These are phyloP conservation scores for Neoitamus cyanurus DNA, from an alignment of 2,888 invertebrate species.

Conservation along the genomic window DNA sequence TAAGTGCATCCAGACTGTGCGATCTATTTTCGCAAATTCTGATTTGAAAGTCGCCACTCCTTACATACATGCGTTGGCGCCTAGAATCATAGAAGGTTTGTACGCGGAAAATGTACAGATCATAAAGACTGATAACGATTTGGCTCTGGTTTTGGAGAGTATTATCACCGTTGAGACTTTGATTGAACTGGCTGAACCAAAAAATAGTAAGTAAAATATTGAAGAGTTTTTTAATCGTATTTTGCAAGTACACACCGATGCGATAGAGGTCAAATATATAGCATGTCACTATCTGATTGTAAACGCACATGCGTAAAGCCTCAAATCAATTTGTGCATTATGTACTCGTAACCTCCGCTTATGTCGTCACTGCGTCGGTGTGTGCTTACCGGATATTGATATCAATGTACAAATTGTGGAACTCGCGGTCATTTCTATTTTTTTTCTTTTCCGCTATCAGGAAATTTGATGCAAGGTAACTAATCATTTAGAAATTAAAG, in stretches of 20 bases:
- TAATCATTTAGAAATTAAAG: neutral
- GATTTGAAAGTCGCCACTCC: constrained; percentile 78
- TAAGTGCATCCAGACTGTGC: constrained; percentile 82
- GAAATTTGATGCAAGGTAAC: constrained; percentile 74
- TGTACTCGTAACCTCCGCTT: no score
- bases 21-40: constrained; percentile 79
- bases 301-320: no score
- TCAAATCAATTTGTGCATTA: no score
- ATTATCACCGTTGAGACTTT: constrained; percentile 80
- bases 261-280: no score
- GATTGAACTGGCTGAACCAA: constrained; percentile 78
- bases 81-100: constrained; percentile 80
- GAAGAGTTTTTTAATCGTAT: neutral
- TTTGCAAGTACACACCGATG: no score
- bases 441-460: constrained; percentile 59
- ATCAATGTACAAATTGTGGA: neutral
- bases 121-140: constrained; percentile 74
- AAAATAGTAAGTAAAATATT: constrained; percentile 76
- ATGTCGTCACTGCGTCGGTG: neutral
- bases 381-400: neutral
- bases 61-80: constrained; percentile 84
- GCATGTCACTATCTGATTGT: no score
- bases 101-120: constrained; percentile 73
- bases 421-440: neutral
- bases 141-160: constrained; percentile 78